A percentile compares a stretch with the other conserved stretches of the same genome.
Evolutionary conservation across 1,140 invertebrate genomes (phyloP).

Genomic region (Drosophila mojavensis): DNA sequence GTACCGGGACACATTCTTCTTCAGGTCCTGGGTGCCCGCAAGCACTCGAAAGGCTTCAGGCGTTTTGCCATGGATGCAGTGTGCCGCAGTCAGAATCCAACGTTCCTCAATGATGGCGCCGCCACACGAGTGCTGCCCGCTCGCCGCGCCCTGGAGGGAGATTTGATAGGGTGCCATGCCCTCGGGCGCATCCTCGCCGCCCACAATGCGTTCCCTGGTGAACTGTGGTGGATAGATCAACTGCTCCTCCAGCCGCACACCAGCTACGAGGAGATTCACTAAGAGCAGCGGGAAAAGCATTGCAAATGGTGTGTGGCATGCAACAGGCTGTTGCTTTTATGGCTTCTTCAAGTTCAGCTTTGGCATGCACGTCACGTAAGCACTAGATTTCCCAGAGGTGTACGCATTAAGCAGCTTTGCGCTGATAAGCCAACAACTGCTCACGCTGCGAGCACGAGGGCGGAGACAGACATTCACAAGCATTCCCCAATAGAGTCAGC

Average conservation of each 20-base stretch:
- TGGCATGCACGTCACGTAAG: conserved; percentile 8
- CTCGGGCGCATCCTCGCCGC: conserved; percentile 83
- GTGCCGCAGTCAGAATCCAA: conserved; percentile 84
- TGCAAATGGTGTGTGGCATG: not conserved
- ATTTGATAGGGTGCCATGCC: conserved; percentile 84
- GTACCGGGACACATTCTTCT: conserved; percentile 61
- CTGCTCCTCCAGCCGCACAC: conserved; percentile 13
- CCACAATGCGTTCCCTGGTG: conserved; percentile 81
- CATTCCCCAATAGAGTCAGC: conserved; percentile 11
- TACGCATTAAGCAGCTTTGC: conserved; percentile 1
- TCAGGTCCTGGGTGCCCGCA: conserved; percentile 70
- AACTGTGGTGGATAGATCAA: conserved; percentile 69
- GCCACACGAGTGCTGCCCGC: conserved; percentile 83
- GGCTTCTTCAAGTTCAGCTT: not conserved
- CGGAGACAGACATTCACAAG: not conserved
- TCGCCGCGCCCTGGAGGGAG: conserved; percentile 72
- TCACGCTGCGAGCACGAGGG: conserved; percentile 25
- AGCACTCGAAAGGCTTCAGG: conserved; percentile 59
- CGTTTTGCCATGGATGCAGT: conserved; percentile 76
- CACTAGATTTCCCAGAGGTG: not conserved
- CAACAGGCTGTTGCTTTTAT: conserved; percentile 22
- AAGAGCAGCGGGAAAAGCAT: conserved; percentile 23
- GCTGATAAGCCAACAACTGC: conserved; percentile 10
- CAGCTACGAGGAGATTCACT: not conserved
- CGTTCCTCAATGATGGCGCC: conserved; percentile 84